Percentiles rank a stretch among this genome's conserved stretches.
Evolutionary conservation across 2,797 vertebrate species (phyloP).

Genomic region (Megalops cyprinoides): DNA sequence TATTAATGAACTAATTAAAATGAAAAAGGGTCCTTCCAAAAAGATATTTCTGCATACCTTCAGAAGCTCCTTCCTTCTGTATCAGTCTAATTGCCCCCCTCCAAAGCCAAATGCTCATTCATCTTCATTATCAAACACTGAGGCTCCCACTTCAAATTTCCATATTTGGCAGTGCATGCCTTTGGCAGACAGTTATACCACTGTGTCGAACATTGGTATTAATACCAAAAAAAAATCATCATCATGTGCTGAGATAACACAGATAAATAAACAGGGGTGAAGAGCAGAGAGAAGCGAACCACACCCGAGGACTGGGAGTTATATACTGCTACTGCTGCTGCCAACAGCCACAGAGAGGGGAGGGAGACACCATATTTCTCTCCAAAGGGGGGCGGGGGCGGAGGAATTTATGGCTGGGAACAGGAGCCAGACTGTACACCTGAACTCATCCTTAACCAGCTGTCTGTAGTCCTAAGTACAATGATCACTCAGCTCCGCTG

Average conservation of each 20-base stretch:
- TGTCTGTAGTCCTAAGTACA: slow-evolving; percentile 48
- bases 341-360: slow-evolving; percentile 12
- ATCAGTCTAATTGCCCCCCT: neutral
- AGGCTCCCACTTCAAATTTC: neutral
- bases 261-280: slow-evolving; percentile 51
- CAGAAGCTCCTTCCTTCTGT: neutral
- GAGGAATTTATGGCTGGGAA: slow-evolving; percentile 14
- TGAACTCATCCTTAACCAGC: slow-evolving; percentile 48
- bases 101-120: neutral
- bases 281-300: slow-evolving; percentile 60
- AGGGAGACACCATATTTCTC: neutral
- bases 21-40: neutral
- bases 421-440: slow-evolving; percentile 2
- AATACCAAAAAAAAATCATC: neutral
- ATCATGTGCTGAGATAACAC: slow-evolving; percentile 6
- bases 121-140: neutral
- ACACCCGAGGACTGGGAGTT: slow-evolving; percentile 58
- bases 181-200: too few relatives aligned
- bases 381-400: neutral
- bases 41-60: neutral
- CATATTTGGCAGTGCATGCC: neutral
- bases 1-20: slow-evolving; percentile 16
- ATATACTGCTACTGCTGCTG: neutral
- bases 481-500: slow-evolving; percentile 47
- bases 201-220: neutral